These are phyloP conservation scores for Bufo bufo DNA, from an alignment of 2,113 vertebrate species.

Conservation along the genomic window DNA sequence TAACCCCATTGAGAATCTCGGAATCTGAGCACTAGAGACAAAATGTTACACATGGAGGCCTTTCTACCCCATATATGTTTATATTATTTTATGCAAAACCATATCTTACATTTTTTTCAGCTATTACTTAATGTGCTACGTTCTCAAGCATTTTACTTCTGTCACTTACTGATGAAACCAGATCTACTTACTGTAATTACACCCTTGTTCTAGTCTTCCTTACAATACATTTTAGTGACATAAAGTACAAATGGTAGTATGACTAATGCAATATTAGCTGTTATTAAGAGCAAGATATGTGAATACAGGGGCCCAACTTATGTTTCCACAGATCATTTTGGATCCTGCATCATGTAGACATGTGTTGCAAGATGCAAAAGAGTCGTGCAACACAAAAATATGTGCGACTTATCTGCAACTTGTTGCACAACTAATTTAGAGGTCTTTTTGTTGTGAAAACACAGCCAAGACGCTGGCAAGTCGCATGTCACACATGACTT, in stretches of 20 bases:
- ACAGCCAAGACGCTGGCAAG: no score
- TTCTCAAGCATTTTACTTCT: neutral
- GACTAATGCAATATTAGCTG: neutral
- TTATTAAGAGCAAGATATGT: neutral
- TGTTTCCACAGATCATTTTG: no score
- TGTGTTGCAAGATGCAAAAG: no score
- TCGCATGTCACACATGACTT: no score
- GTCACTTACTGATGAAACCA: neutral
- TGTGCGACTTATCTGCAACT: no score
- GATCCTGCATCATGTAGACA: no score
- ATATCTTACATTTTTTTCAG: neutral
- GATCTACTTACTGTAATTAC: constrained; percentile 23
- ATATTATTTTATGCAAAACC: neutral
- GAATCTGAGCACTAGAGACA: no score
- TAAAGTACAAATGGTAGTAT: neutral
- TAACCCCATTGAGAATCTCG: no score
- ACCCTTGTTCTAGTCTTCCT: neutral
- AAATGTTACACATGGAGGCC: no score
- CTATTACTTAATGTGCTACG: neutral
- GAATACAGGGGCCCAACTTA: neutral
- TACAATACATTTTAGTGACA: neutral
- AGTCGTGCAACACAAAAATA: no score
- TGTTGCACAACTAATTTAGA: no score
- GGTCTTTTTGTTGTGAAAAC: no score
- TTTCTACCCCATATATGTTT: neutral